Percentiles rank a stretch among this genome's conserved stretches.
phyloP scores from a whole-genome alignment of 2,113 vertebrate genomes.

The Thymallus thymallus region DNA sequence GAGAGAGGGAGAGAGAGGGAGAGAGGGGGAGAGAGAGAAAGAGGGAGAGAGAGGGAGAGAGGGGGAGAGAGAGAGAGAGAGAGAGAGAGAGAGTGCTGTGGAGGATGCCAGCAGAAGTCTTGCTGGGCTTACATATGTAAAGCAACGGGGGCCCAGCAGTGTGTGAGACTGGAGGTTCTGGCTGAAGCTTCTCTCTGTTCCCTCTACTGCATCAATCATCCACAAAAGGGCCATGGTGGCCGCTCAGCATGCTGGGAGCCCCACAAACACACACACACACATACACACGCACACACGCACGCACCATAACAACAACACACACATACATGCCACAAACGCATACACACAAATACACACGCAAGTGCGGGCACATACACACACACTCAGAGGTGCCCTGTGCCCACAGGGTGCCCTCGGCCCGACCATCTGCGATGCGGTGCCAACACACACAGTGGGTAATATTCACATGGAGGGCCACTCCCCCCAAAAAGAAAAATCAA shows the following conservation, averaged over 20 bases:
- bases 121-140: conserved; percentile 81
- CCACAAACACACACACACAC: conserved; percentile 12
- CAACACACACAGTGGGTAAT: conserved; percentile 69
- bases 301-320: conserved; percentile 17
- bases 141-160: conserved; percentile 72
- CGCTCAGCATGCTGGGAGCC: conserved; percentile 60
- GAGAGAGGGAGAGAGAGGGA: conserved; percentile 30
- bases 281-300: conserved; percentile 7
- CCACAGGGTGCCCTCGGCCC: conserved; percentile 67
- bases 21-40: conserved; percentile 38
- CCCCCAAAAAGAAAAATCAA: conserved; percentile 53
- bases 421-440: conserved; percentile 72
- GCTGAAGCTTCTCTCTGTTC: conserved; percentile 49
- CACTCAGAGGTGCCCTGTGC: conserved; percentile 67
- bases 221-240: conserved; percentile 68
- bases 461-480: conserved; percentile 61
- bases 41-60: conserved; percentile 28
- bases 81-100: conserved; percentile 1
- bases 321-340: not conserved
- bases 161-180: conserved; percentile 69
- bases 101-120: conserved; percentile 57
- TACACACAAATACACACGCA: no score
- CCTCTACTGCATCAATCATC: conserved; percentile 75
- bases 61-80: conserved; percentile 19
- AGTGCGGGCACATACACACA: conserved; percentile 18